These are phyloP conservation scores for Poeciliopsis turneri DNA, from an alignment of 2,797 vertebrate species.

Conservation along the genomic window DNA sequence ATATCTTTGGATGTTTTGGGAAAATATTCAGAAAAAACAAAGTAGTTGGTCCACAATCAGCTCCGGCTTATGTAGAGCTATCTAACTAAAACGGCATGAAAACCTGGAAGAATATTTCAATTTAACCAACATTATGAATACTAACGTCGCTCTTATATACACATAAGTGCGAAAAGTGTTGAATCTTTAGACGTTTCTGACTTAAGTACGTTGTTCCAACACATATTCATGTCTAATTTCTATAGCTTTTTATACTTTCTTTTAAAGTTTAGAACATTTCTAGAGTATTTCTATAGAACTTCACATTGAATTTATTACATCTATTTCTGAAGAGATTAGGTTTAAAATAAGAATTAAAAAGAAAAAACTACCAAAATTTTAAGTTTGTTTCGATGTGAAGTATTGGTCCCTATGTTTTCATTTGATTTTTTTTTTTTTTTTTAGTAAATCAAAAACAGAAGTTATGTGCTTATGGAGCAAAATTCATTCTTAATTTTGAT, in stretches of 20 bases:
- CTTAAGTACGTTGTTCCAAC: not conserved
- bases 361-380: not conserved
- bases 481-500: not conserved
- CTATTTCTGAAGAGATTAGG: not conserved
- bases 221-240: not conserved
- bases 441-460: not conserved
- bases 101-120: not conserved
- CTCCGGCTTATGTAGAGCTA: not conserved
- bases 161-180: not conserved
- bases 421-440: not conserved
- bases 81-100: not conserved
- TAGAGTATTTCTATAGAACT: not conserved
- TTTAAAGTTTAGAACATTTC: not conserved
- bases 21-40: not conserved
- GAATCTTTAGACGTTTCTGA: not conserved
- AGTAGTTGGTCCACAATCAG: not conserved
- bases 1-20: conserved; percentile 28
- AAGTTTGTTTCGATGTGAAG: not conserved
- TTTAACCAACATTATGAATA: not conserved
- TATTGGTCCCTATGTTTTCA: not conserved
- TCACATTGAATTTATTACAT: not conserved
- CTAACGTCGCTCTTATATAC: not conserved
- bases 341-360: not conserved
- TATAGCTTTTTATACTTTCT: not conserved
- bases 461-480: not conserved